Evolutionary conservation across 2,888 invertebrate species (phyloP).

Genomic region (Cryptosula pallasiana): DNA sequence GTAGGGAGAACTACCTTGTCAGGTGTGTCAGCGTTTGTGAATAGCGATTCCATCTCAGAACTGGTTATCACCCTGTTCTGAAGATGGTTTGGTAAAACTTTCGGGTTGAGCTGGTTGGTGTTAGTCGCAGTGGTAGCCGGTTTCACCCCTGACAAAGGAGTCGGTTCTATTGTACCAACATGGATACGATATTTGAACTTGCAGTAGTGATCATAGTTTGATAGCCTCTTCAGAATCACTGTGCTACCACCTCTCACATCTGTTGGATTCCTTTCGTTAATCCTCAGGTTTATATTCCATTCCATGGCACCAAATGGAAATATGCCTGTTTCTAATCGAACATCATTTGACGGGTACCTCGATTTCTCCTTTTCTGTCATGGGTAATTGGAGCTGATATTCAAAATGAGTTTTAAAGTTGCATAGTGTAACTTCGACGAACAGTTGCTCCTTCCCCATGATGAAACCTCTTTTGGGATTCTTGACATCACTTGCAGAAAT

Average conservation of each 20-base stretch:
- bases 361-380: conserved; percentile 39
- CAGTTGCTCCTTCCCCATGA: conserved; percentile 74
- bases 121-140: background rate
- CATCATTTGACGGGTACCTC: conserved; percentile 26
- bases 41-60: conserved; percentile 40
- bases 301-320: conserved; percentile 77
- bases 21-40: conserved; percentile 42
- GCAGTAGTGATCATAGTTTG: conserved; percentile 76
- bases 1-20: conserved; percentile 40
- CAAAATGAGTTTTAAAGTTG: conserved; percentile 69
- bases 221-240: conserved; percentile 63
- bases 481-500: conserved; percentile 44
- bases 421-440: conserved; percentile 73
- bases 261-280: conserved; percentile 37
- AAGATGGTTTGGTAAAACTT: background rate
- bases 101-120: conserved; percentile 21
- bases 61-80: conserved; percentile 36
- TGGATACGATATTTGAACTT: conserved; percentile 64
- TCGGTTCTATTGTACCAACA: conserved; percentile 45
- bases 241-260: conserved; percentile 46
- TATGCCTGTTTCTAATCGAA: conserved; percentile 59
- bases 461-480: conserved; percentile 60
- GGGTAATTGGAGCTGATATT: conserved; percentile 65
- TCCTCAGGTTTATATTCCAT: conserved; percentile 63
- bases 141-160: background rate